Evolutionary conservation across 2,113 vertebrate genomes (phyloP).

Genomic region (Spea bombifrons): DNA sequence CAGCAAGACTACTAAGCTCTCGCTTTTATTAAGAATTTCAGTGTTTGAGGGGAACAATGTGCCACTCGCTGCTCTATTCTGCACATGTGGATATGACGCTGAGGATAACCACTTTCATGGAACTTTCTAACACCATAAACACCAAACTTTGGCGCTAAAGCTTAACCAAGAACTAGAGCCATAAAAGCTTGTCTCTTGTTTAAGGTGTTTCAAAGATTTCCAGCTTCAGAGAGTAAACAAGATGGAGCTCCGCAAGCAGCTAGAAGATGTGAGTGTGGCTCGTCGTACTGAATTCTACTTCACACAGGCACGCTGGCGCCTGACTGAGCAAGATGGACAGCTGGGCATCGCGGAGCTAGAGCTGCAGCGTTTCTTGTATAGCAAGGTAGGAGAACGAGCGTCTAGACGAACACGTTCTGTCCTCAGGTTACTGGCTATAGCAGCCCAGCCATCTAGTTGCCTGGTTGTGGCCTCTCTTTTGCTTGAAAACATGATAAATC

Average conservation of each 20-base stretch:
- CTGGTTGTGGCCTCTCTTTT: background rate
- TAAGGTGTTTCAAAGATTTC: conserved; percentile 96
- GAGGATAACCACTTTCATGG: no score
- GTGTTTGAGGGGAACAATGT: background rate
- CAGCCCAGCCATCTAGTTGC: background rate
- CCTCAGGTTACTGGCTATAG: background rate
- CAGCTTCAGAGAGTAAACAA: conserved; percentile 94
- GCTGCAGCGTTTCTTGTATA: conserved; percentile 95
- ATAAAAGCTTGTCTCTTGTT: background rate
- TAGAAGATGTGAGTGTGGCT: conserved; percentile 89
- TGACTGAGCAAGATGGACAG: conserved; percentile 96
- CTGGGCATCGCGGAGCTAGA: conserved; percentile 95
- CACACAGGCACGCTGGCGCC: conserved; percentile 92
- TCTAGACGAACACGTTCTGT: no score
- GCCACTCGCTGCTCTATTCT: background rate
- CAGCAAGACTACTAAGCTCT: no score
- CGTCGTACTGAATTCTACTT: conserved; percentile 94
- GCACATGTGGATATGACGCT: background rate
- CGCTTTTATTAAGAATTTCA: no score
- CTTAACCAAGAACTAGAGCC: background rate
- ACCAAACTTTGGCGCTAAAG: no score
- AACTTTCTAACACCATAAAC: no score
- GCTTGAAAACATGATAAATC: background rate
- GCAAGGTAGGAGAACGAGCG: conserved; percentile 76
- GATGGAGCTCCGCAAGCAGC: conserved; percentile 91